Base-by-base conservation (phyloP, 2,888 invertebrate species). In the Holacanthella duospinosa region DNA sequence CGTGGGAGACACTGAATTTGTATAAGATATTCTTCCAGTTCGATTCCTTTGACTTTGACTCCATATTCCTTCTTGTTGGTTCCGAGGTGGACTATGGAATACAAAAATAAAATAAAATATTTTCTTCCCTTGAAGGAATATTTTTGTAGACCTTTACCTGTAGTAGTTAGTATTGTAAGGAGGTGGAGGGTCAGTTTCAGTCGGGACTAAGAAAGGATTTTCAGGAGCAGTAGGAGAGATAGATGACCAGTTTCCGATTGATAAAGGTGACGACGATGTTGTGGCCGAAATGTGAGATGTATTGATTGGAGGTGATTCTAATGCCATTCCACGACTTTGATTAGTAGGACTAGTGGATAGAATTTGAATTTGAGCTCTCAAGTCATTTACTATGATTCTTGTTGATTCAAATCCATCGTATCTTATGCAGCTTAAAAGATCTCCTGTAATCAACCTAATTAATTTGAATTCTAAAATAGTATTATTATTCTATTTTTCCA, bases 111-210 rank as follows among this genome's bases (percentile, higher is more conserved):
- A n/a, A n/a, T n/a, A n/a, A n/a, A n/a, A n/a, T n/a, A n/a, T n/a
- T n/a, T n/a, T n/a, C n/a, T n/a, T n/a, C n/a, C n/a, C n/a, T n/a
- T n/a, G n/a, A n/a, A n/a, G n/a, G n/a, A n/a, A n/a, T n/a, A n/a
- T n/a, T n/a, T n/a, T n/a, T n/a, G n/a, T n/a, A n/a, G n/a, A n/a
- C n/a, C n/a, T 36, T 62, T 67, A 72, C 72, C 72, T 66, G 58
- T 68, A 61, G 59, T 66, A 69, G 53, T 66, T 66, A n/a, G 65
- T 66, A 55, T 71, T 71, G 54, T 73, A 73, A 2, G 73, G 73
- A 2, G 73, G 73, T 2, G 73, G 73, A 29, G 71, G 71, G 24
- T 73, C 72, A 16, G 54, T 24, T n/a, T 60, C 43, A 1, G n/a
- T n/a, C n/a, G 64, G 57, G 26, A 59, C 12, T 3, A 24, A 27